Evolutionary conservation across 1,140 invertebrate genomes (phyloP).

Genomic region (Leptinotarsa defecta): DNA sequence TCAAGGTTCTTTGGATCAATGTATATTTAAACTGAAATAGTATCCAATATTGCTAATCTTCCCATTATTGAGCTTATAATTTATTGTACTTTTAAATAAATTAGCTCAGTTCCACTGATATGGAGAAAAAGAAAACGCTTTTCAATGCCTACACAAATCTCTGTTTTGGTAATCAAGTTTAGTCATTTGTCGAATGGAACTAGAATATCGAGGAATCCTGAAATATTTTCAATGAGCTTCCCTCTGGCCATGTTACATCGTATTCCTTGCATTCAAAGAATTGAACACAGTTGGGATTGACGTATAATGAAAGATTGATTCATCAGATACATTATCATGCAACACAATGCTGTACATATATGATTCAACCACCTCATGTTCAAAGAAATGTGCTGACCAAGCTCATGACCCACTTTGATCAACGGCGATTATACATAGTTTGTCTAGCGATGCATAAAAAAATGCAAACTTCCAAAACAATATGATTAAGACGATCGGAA

Average conservation of each 20-base stretch:
- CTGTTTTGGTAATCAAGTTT: neutral
- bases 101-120: no score
- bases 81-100: no score
- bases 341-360: no score
- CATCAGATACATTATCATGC: neutral
- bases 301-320: neutral
- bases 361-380: neutral
- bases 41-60: no score
- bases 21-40: no score
- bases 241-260: neutral
- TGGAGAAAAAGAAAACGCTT: no score
- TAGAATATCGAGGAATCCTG: neutral
- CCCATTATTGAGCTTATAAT: no score
- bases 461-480: slow-evolving; percentile 11
- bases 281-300: neutral
- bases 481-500: neutral
- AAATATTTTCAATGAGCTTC: no score
- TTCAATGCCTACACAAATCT: no score
- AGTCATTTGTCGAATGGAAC: neutral
- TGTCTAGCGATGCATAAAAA: slow-evolving; percentile 4
- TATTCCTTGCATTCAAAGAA: slow-evolving; percentile 1
- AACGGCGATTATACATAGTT: neutral
- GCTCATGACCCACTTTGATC: slow-evolving; percentile 9
- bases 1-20: no score
- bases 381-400: neutral